phyloP scores from a whole-genome alignment of 2,888 invertebrate genomes.

The Cantharis rufa region DNA sequence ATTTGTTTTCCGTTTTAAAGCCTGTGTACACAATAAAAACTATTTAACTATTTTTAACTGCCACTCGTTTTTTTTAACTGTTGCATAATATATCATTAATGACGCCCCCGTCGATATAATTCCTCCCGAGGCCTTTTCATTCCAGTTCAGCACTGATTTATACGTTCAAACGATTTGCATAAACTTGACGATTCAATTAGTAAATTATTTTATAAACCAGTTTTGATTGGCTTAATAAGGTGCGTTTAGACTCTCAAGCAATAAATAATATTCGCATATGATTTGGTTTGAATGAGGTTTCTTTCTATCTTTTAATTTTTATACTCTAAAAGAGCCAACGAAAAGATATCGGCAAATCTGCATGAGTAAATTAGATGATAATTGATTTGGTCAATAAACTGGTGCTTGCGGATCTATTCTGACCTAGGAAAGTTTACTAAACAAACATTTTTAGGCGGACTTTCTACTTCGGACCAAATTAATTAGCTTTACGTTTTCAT shows the following conservation, averaged over 20 bases:
- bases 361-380: not conserved
- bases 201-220: not conserved
- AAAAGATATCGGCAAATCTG: too few relatives aligned
- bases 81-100: not conserved
- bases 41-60: too few relatives aligned
- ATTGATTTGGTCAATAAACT: not conserved
- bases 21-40: not conserved
- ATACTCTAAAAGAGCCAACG: too few relatives aligned
- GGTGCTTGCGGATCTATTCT: not conserved
- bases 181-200: not conserved
- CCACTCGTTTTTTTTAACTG: too few relatives aligned
- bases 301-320: too few relatives aligned
- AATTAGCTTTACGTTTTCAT: too few relatives aligned
- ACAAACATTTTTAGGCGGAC: too few relatives aligned
- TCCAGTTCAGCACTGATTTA: not conserved
- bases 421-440: not conserved
- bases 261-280: too few relatives aligned
- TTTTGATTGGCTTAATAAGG: not conserved
- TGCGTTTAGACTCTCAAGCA: not conserved
- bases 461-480: too few relatives aligned
- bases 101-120: not conserved
- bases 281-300: too few relatives aligned
- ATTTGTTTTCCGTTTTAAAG: not conserved
- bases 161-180: not conserved
- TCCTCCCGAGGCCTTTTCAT: not conserved